Percentiles rank a stretch among this genome's conserved stretches.
These are phyloP conservation scores for Okapia johnstoni DNA, from an alignment of 2,113 vertebrate species.

Conservation along the genomic window DNA sequence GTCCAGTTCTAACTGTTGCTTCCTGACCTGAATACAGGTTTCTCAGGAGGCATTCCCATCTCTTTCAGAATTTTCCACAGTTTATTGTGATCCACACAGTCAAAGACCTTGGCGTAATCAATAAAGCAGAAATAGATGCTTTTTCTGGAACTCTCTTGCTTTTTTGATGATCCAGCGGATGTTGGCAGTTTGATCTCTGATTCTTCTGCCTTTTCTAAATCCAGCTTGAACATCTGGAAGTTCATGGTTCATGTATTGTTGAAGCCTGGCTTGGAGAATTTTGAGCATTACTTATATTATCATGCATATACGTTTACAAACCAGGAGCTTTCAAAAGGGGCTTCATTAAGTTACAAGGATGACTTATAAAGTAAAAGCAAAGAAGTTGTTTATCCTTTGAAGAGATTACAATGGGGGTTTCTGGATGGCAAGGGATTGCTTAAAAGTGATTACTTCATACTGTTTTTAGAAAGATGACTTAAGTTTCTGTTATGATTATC, in stretches of 20 bases:
- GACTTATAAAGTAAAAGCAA: not conserved
- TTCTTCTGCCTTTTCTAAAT: not conserved
- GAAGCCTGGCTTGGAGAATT: not conserved
- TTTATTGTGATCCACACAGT: not conserved
- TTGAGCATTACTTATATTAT: not conserved
- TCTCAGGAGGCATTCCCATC: not conserved
- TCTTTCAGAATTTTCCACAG: not conserved
- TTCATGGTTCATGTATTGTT: not conserved
- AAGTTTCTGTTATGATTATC: not conserved
- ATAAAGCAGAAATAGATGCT: not conserved
- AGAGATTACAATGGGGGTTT: not conserved
- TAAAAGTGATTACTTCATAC: not conserved
- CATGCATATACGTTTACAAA: not conserved
- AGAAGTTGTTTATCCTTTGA: not conserved
- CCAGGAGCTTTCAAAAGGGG: not conserved
- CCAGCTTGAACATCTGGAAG: not conserved
- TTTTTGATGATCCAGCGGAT: not conserved
- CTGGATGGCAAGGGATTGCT: not conserved
- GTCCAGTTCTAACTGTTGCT: not conserved
- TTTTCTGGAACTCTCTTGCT: not conserved
- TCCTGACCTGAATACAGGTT: not conserved
- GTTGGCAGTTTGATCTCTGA: not conserved
- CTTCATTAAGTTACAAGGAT: not conserved
- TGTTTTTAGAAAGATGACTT: not conserved
- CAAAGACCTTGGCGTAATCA: not conserved